phyloP scores from a whole-genome alignment of 2,888 invertebrate genomes.

The Pseudococcus jackbeardsleyi region DNA sequence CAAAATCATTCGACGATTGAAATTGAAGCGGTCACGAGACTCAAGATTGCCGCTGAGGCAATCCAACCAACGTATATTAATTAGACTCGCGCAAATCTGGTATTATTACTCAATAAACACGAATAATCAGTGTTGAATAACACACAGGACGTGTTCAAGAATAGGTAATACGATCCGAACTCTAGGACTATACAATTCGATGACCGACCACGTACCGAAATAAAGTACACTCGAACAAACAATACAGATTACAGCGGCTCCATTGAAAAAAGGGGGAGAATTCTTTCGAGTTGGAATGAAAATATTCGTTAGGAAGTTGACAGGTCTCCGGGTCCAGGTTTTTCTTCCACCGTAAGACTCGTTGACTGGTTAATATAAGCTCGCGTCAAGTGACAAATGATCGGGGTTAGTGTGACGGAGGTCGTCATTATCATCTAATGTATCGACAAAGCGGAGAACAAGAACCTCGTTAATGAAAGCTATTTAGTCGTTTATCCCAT shows the following conservation, averaged over 20 bases:
- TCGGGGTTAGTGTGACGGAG: conserved; percentile 38
- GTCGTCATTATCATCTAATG: conserved; percentile 28
- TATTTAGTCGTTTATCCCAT: conserved; percentile 39
- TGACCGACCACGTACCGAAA: not conserved
- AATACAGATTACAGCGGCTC: not conserved
- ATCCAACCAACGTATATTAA: not conserved
- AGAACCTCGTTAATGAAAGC: conserved; percentile 35
- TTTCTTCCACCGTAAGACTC: not conserved
- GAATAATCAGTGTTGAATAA: conserved; percentile 13
- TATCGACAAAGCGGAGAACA: not conserved
- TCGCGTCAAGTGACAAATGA: conserved; percentile 41
- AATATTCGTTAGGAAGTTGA: conserved; percentile 22
- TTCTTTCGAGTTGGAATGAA: not conserved
- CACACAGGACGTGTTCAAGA: conserved; percentile 14
- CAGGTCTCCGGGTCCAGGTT: conserved; percentile 2
- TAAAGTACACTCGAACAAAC: not conserved
- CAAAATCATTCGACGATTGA: not conserved
- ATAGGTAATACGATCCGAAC: conserved; percentile 4
- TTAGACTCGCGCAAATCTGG: not conserved
- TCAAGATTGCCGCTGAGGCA: not conserved
- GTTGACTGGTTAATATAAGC: conserved; percentile 8
- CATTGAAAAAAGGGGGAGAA: not conserved
- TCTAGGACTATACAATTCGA: not conserved
- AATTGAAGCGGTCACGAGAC: not conserved
- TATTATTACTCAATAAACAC: conserved; percentile 2